phyloP scores from a whole-genome alignment of 1,140 invertebrate species.

The Aradophagus sp. region DNA sequence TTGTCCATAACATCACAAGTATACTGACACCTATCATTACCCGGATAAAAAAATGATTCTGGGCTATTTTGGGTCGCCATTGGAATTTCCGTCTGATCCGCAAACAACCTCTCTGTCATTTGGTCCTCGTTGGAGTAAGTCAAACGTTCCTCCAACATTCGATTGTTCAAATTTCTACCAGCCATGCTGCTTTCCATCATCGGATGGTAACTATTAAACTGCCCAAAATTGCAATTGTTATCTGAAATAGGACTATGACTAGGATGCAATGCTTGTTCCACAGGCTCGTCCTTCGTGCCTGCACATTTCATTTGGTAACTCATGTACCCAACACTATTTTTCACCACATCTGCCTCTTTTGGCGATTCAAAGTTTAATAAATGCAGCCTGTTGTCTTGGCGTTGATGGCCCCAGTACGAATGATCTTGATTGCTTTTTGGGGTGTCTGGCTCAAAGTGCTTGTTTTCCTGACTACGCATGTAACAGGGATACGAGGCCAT shows the following conservation, averaged over 20 bases:
- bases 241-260: slow-evolving; percentile 60
- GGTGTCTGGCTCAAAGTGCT: slow-evolving; percentile 31
- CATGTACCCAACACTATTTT: slow-evolving; percentile 45
- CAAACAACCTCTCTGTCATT: slow-evolving; percentile 58
- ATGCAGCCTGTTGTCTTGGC: slow-evolving; percentile 43
- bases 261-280: slow-evolving; percentile 54
- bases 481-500: slow-evolving; percentile 29
- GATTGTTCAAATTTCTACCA: slow-evolving; percentile 27
- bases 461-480: slow-evolving; percentile 20
- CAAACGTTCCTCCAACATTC: slow-evolving; percentile 57
- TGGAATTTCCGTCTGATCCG: slow-evolving; percentile 47
- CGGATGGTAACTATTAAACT: slow-evolving; percentile 50
- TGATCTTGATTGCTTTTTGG: slow-evolving; percentile 48
- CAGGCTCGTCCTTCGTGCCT: slow-evolving; percentile 54
- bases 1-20: slow-evolving; percentile 69
- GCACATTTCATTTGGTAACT: slow-evolving; percentile 61
- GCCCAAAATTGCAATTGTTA: slow-evolving; percentile 38
- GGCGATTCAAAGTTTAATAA: slow-evolving; percentile 39
- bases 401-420: slow-evolving; percentile 42
- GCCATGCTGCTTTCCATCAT: slow-evolving; percentile 43
- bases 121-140: slow-evolving; percentile 58
- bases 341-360: slow-evolving; percentile 42
- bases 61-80: slow-evolving; percentile 62
- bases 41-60: slow-evolving; percentile 67
- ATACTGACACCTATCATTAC: slow-evolving; percentile 68